Conservation (phyloP, 1,140 invertebrate species). For the Leptoteleia sp. region DNA sequence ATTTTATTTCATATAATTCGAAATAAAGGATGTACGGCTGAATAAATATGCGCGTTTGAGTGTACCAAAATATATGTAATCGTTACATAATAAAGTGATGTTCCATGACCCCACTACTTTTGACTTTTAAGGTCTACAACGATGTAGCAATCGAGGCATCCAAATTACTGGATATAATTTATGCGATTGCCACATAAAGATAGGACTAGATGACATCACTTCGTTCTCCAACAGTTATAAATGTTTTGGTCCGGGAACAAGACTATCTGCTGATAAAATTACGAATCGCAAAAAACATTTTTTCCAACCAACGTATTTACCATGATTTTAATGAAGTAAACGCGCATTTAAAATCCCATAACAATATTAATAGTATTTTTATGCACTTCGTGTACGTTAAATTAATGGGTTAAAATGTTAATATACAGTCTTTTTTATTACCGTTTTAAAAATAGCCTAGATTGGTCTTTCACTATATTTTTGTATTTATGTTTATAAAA, state of each 20-base stretch:
- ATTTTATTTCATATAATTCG: not conserved
- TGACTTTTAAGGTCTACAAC: constrained; percentile 50
- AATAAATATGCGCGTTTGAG: constrained; percentile 2
- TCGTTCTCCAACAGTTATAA: constrained; percentile 30
- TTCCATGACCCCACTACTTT: constrained; percentile 51
- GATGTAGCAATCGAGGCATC: constrained; percentile 61
- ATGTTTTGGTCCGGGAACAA: constrained; percentile 29
- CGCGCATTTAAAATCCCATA: too few species aligned
- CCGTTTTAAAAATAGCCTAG: too few species aligned
- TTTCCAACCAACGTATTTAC: not conserved
- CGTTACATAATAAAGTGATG: constrained; percentile 55
- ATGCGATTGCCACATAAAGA: constrained; percentile 61
- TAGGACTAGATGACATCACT: constrained; percentile 55
- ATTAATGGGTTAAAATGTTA: too few species aligned
- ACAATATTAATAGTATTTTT: too few species aligned
- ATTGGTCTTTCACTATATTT: too few species aligned
- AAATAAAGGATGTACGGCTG: constrained; percentile 10
- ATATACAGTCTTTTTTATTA: too few species aligned
- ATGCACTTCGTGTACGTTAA: too few species aligned
- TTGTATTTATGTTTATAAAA: too few species aligned
- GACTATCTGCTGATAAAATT: constrained; percentile 42
- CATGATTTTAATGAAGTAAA: too few species aligned
- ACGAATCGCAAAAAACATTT: constrained; percentile 12
- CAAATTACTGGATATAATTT: constrained; percentile 64
- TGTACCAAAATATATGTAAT: constrained; percentile 33